Conservation (phyloP, 1,140 invertebrate species). For the Listronotus oregonensis region DNA sequence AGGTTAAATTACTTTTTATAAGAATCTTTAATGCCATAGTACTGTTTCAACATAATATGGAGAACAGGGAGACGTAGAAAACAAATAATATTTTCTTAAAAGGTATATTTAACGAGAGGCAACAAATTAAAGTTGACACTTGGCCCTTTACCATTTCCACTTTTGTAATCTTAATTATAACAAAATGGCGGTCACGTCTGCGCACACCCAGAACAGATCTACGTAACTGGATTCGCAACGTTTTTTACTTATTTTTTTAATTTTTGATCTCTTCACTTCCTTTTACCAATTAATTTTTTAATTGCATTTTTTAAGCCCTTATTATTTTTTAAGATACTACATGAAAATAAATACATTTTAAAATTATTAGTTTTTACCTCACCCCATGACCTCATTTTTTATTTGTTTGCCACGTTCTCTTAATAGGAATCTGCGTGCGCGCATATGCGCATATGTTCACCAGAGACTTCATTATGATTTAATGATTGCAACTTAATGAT, state of each 20-base stretch:
- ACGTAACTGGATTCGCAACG: too few relatives aligned
- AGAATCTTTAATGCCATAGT: neutral
- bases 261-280: too few relatives aligned
- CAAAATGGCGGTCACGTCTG: conserved; percentile 38
- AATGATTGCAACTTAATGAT: too few relatives aligned
- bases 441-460: conserved; percentile 1
- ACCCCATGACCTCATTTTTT: neutral
- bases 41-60: neutral
- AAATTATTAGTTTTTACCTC: neutral
- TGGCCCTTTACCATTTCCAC: conserved; percentile 4
- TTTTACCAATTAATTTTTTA: too few relatives aligned
- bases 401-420: conserved; percentile 4
- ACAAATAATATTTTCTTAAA: neutral
- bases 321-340: too few relatives aligned
- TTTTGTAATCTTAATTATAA: conserved; percentile 17
- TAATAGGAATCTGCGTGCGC: conserved; percentile 8
- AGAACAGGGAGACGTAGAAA: neutral
- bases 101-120: too few relatives aligned
- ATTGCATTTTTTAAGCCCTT: too few relatives aligned
- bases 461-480: too few relatives aligned
- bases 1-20: conserved; percentile 24
- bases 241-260: too few relatives aligned
- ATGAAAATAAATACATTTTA: neutral
- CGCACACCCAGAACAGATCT: neutral
- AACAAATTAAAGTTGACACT: neutral